Percentiles rank a stretch among this genome's conserved stretches.
phyloP scores from a whole-genome alignment of 2,113 vertebrate genomes.

The Callipepla squamata region DNA sequence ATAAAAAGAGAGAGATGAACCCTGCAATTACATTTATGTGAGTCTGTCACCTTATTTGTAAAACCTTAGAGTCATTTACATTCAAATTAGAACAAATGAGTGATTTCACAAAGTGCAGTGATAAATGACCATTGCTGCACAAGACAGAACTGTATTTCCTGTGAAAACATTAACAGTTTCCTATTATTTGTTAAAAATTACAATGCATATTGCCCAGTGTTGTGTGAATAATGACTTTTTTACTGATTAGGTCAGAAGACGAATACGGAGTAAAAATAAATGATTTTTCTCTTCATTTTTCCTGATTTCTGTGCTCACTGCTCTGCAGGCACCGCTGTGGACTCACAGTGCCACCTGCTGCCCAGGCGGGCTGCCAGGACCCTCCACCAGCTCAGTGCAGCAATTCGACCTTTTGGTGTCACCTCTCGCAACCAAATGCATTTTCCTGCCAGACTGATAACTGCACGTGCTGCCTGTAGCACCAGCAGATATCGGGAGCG shows the following conservation, averaged over 20 bases:
- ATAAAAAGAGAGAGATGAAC: conserved; percentile 90
- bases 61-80: conserved; percentile 92
- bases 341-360: conserved; percentile 86
- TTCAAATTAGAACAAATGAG: conserved; percentile 92
- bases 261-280: conserved; percentile 85
- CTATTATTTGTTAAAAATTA: conserved; percentile 89
- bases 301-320: not conserved
- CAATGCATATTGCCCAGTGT: conserved; percentile 85
- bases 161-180: conserved; percentile 83
- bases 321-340: not conserved
- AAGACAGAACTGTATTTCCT: conserved; percentile 83
- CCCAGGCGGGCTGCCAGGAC: not conserved
- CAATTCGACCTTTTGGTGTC: not conserved
- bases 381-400: not conserved
- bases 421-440: not conserved
- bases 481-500: not conserved
- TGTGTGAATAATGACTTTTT: conserved; percentile 88
- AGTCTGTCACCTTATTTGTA: conserved; percentile 92
- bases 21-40: conserved; percentile 91
- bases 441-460: not conserved
- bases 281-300: conserved; percentile 82
- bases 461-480: not conserved
- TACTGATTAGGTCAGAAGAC: conserved; percentile 86
- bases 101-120: conserved; percentile 88
- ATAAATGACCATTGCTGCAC: conserved; percentile 84